Conservation (phyloP, 2,888 invertebrate species). For the Metallyticus violacea region DNA sequence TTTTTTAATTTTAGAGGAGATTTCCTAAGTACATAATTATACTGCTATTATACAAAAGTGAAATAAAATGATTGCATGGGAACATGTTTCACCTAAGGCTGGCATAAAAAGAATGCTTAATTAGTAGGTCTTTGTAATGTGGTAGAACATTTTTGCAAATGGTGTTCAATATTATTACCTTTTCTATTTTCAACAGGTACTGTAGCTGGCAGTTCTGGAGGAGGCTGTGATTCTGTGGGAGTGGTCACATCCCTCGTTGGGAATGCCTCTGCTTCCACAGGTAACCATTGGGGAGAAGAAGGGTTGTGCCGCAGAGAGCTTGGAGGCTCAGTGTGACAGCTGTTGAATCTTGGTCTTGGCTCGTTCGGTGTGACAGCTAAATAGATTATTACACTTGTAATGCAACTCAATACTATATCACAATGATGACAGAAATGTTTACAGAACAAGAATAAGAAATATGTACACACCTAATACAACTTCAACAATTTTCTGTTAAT, state of each 20-base stretch:
- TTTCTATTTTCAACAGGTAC: conserved; percentile 34
- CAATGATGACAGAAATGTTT: too few relatives aligned
- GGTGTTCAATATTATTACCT: conserved; percentile 26
- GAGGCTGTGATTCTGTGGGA: conserved; percentile 21
- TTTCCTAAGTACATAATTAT: neutral
- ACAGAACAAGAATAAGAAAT: too few relatives aligned
- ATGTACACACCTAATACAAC: too few relatives aligned
- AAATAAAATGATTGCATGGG: neutral
- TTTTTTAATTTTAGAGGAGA: too few relatives aligned
- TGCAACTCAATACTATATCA: too few relatives aligned
- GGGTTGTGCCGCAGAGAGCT: conserved; percentile 35
- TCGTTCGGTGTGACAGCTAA: conserved; percentile 54
- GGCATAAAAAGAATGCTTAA: neutral
- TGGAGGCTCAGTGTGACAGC: conserved; percentile 51
- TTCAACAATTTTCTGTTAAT: too few relatives aligned
- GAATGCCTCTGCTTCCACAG: conserved; percentile 37
- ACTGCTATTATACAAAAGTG: neutral
- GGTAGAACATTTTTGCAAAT: neutral
- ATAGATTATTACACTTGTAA: neutral
- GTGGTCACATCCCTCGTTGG: conserved; percentile 37
- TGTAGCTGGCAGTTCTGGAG: conserved; percentile 17
- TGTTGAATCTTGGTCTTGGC: conserved; percentile 57
- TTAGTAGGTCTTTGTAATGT: neutral
- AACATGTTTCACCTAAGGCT: neutral
- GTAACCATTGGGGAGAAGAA: conserved; percentile 26